Percentiles rank a stretch among this genome's conserved stretches.
These are phyloP conservation scores for Mesoclemmys tuberculata DNA, from an alignment of 2,113 vertebrate species.

Conservation along the genomic window DNA sequence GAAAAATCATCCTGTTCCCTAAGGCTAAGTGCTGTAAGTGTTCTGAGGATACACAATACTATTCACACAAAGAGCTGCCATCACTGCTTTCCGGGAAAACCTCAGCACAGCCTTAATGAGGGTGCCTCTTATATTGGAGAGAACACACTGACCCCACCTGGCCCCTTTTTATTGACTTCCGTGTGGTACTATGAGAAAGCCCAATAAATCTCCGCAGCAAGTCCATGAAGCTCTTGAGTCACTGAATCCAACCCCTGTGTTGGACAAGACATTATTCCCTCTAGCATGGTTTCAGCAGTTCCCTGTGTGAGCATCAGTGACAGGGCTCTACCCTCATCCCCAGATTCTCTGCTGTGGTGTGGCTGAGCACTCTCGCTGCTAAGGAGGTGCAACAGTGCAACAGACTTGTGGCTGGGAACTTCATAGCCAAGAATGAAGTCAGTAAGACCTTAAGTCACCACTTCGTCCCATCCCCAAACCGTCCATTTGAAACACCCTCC, in stretches of 20 bases:
- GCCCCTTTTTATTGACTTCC: neutral
- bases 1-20: accelerated
- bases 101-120: neutral
- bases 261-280: neutral
- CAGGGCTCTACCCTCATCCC: neutral
- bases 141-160: neutral
- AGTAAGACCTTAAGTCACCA: accelerated
- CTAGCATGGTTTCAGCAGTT: neutral
- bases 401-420: accelerated
- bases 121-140: neutral
- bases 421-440: neutral
- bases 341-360: neutral
- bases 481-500: neutral
- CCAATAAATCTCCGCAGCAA: neutral
- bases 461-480: neutral
- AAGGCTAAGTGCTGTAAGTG: accelerated
- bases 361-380: neutral
- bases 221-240: neutral
- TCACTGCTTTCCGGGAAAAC: accelerated
- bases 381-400: neutral
- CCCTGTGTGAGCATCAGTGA: neutral
- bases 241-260: neutral
- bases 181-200: neutral
- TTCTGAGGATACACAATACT: neutral
- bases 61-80: neutral